phyloP scores from a whole-genome alignment of 1,140 invertebrate species.

The Neoseiulus cucumeris region DNA sequence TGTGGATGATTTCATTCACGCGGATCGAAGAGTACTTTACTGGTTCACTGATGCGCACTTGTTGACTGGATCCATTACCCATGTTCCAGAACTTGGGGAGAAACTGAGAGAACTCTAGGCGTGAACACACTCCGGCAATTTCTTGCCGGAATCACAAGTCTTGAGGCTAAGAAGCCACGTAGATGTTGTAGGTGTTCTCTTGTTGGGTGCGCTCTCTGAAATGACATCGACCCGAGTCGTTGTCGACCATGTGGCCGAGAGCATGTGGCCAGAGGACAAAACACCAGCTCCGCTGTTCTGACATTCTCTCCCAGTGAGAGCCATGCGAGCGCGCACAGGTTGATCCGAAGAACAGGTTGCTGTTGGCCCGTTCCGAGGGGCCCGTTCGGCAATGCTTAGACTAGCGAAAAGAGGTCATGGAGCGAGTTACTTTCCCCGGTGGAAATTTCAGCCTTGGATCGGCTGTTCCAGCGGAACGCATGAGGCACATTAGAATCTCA shows the following conservation, averaged over 20 bases:
- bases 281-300: not conserved
- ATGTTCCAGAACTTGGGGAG: not conserved
- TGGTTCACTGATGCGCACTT: not conserved
- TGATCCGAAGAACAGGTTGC: constrained; percentile 10
- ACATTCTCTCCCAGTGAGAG: not conserved
- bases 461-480: too few species aligned
- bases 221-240: not conserved
- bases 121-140: not conserved
- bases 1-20: not conserved
- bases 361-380: not conserved
- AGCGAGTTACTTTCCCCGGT: too few species aligned
- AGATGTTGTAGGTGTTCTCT: not conserved
- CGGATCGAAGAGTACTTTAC: not conserved
- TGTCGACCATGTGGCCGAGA: not conserved
- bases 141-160: not conserved
- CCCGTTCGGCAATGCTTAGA: too few species aligned
- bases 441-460: too few species aligned
- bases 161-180: not conserved
- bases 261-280: not conserved
- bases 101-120: too few species aligned
- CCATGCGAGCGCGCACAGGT: not conserved
- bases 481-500: too few species aligned
- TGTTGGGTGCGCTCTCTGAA: not conserved
- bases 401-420: too few species aligned
- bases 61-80: not conserved